Conservation (phyloP, 2,888 invertebrate genomes). For the Parthenolecanium corni region DNA sequence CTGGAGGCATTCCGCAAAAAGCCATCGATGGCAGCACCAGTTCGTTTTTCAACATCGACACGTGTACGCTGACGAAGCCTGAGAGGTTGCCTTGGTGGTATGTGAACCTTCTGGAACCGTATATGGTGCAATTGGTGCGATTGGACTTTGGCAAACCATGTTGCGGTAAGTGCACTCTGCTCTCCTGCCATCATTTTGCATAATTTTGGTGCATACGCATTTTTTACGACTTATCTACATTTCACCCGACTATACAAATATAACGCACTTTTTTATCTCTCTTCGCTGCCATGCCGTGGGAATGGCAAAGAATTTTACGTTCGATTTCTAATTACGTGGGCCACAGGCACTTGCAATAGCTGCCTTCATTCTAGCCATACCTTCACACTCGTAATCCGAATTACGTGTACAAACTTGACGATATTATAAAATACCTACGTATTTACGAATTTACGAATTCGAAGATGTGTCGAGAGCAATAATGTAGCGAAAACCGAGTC, state of each 20-base stretch:
- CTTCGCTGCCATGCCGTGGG: too few species aligned
- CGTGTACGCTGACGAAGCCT: constrained; percentile 73
- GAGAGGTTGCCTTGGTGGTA: constrained; percentile 92
- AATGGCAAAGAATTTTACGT: too few species aligned
- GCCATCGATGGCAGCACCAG: constrained; percentile 86
- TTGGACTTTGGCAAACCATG: constrained; percentile 83
- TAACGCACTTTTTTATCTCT: not conserved
- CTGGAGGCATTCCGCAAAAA: constrained; percentile 74
- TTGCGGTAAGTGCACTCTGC: constrained; percentile 64
- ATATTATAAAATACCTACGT: too few species aligned
- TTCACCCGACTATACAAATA: not conserved
- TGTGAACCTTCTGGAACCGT: constrained; percentile 83
- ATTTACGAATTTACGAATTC: too few species aligned
- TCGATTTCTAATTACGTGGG: too few species aligned
- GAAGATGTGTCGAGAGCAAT: too few species aligned
- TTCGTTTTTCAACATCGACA: constrained; percentile 64
- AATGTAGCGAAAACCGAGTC: too few species aligned
- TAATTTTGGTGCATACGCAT: not conserved
- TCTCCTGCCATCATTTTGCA: not conserved
- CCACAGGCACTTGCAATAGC: too few species aligned
- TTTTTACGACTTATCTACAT: not conserved
- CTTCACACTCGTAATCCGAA: too few species aligned
- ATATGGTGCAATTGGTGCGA: constrained; percentile 85
- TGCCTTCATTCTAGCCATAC: too few species aligned
- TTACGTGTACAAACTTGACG: too few species aligned